Evolutionary conservation across 2,888 invertebrate genomes (phyloP).

Genomic region (Timandra comae): DNA sequence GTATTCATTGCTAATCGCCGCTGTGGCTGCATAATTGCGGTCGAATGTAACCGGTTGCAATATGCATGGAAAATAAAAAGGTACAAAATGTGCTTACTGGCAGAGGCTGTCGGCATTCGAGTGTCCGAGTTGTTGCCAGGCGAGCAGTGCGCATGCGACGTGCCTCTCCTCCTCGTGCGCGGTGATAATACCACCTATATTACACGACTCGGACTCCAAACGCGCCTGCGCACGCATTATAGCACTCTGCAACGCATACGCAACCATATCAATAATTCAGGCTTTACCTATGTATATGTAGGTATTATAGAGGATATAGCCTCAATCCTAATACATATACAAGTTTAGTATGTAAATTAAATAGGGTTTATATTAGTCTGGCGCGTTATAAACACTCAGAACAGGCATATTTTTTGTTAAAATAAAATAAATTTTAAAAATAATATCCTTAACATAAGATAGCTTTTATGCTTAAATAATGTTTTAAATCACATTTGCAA

Average conservation of each 20-base stretch:
- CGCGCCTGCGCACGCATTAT: conserved; percentile 33
- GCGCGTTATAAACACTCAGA: too few relatives aligned
- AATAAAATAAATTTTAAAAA: too few relatives aligned
- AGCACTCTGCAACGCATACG: conserved; percentile 33
- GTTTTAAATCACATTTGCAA: too few relatives aligned
- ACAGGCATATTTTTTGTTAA: too few relatives aligned
- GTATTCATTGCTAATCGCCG: conserved; percentile 5
- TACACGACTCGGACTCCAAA: conserved; percentile 28
- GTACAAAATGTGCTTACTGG: conserved; percentile 28
- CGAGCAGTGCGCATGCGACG: conserved; percentile 55
- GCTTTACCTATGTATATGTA: too few relatives aligned
- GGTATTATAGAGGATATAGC: too few relatives aligned
- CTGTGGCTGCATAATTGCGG: conserved; percentile 3
- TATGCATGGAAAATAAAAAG: neutral
- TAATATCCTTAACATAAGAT: too few relatives aligned
- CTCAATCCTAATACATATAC: too few relatives aligned
- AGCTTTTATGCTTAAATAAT: too few relatives aligned
- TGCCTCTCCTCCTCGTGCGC: conserved; percentile 43
- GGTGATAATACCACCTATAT: conserved; percentile 24
- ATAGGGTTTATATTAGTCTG: too few relatives aligned
- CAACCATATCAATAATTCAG: too few relatives aligned
- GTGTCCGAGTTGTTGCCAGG: conserved; percentile 64
- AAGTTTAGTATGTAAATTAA: too few relatives aligned
- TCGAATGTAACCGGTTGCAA: conserved; percentile 9
- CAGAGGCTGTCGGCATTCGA: conserved; percentile 43